Base-by-base conservation (phyloP, 1,140 invertebrate genomes). In the Panulirus ornatus region DNA sequence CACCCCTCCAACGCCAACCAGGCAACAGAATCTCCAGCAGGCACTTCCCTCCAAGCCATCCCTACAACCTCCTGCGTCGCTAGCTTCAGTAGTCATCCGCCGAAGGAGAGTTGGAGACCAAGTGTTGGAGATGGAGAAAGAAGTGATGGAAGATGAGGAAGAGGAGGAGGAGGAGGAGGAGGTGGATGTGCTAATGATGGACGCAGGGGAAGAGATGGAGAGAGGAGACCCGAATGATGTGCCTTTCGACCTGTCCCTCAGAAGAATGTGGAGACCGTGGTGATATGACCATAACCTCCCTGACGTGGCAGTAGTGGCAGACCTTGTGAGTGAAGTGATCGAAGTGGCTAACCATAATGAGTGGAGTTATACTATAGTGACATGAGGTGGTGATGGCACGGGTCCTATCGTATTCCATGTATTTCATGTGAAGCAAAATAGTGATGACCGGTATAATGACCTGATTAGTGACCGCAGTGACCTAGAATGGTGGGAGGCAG, bases 211-310 rank as follows among this genome's bases (percentile, higher is more conserved):
- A n/a, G 70, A 73, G 27, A 38, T 58, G 30, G 30, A 81, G 1
- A 22, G 3, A 27, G 22, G 58, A 66, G 58, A 66, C n/a, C n/a
- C 27, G 16, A 66, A 81, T 34, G 44, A 81, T 34, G 34, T 81
- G 51, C 78, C 78, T 42, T 81, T 58, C 36, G 78, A 81, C 51
- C 42, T 81, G 44, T 81, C 78, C 27, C 5, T 81, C 2, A 81
- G 78, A 22, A 54, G 78, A 58, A 81, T 58, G 78, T 81, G 78
- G 78, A 58, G 78, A 27, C 78, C 78, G 11, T 79, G 76, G 78
- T 81, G 78, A 81, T 9, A 3, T 16, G 51, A 58, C 3, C 11
- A 5, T 22, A 30, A 22, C n/a, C 27, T 6, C 30, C n/a, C n/a
- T 27, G 58, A n/a, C n/a, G n/a, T n/a, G n/a, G n/a, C n/a, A n/a